A percentile compares a stretch with the other conserved stretches of the same genome.
Evolutionary conservation across 2,888 invertebrate species (phyloP).

Genomic region (Caenorhabditis auriculariae): DNA sequence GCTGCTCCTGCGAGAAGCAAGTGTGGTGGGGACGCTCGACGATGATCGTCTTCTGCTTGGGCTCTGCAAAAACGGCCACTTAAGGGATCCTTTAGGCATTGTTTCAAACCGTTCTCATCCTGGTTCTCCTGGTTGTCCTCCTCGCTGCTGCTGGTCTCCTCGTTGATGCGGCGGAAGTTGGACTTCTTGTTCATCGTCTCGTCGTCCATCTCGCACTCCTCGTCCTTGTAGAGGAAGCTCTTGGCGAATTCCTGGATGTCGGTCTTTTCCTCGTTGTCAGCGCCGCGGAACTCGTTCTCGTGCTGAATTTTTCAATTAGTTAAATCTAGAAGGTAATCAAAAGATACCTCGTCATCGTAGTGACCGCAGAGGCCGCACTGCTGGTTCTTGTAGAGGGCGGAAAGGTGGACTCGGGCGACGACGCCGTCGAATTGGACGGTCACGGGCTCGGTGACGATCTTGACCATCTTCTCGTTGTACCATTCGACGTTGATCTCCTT

Average conservation of each 20-base stretch:
- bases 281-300: slow-evolving; percentile 15
- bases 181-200: slow-evolving; percentile 27
- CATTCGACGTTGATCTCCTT: slow-evolving; percentile 21
- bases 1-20: slow-evolving; percentile 54
- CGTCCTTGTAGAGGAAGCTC: slow-evolving; percentile 45
- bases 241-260: slow-evolving; percentile 51
- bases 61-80: slow-evolving; percentile 24
- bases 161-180: slow-evolving; percentile 26
- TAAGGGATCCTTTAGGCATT: too few species aligned
- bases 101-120: slow-evolving; percentile 20
- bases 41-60: slow-evolving; percentile 39
- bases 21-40: slow-evolving; percentile 48
- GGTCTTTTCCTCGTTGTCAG: slow-evolving; percentile 26
- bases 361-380: slow-evolving; percentile 63
- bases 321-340: background rate
- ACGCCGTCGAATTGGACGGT: slow-evolving; percentile 49
- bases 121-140: slow-evolving; percentile 9
- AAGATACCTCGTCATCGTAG: slow-evolving; percentile 46
- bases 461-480: slow-evolving; percentile 22
- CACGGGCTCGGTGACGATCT: slow-evolving; percentile 28
- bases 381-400: slow-evolving; percentile 45
- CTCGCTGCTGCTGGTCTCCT: slow-evolving; percentile 20
- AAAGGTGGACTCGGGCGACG: slow-evolving; percentile 46
- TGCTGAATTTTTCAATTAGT: slow-evolving; percentile 1
- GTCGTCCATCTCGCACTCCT: slow-evolving; percentile 31